Percentiles rank a stretch among this genome's conserved stretches.
phyloP scores from a whole-genome alignment of 2,888 invertebrate species.

The Gandaritis pyraliata region DNA sequence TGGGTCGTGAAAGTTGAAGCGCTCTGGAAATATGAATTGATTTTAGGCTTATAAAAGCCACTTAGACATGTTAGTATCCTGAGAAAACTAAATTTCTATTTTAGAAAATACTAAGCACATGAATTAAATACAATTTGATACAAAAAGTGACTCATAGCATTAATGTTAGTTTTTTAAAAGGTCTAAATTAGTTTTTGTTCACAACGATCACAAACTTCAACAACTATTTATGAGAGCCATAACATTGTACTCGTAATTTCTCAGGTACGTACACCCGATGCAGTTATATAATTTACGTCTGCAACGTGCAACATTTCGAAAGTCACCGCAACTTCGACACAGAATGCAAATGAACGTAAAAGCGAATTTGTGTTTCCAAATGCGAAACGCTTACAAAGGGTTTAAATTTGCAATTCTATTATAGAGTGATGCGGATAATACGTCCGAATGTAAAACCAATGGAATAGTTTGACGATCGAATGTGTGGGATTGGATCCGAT shows the following conservation, averaged over 20 bases:
- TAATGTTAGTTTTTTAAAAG: too few relatives aligned
- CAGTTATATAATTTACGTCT: slow-evolving; percentile 29
- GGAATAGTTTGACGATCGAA: slow-evolving; percentile 60
- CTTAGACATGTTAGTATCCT: not conserved
- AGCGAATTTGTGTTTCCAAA: slow-evolving; percentile 82
- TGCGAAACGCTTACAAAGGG: slow-evolving; percentile 81
- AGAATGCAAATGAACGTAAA: slow-evolving; percentile 81
- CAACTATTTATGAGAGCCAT: too few relatives aligned
- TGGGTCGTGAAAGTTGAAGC: slow-evolving; percentile 25
- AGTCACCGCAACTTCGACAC: slow-evolving; percentile 71
- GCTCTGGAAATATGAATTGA: slow-evolving; percentile 27
- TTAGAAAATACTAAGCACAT: too few relatives aligned
- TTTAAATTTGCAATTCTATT: slow-evolving; percentile 84
- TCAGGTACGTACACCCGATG: not conserved
- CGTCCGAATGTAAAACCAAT: slow-evolving; percentile 72
- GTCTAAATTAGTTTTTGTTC: too few relatives aligned
- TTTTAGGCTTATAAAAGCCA: slow-evolving; percentile 20
- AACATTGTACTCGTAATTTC: too few relatives aligned
- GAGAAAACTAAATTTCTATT: too few relatives aligned
- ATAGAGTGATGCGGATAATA: slow-evolving; percentile 78
- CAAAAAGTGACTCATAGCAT: too few relatives aligned
- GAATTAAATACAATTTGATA: too few relatives aligned
- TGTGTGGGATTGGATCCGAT: slow-evolving; percentile 41
- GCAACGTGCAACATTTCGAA: slow-evolving; percentile 60
- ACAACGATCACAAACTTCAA: too few relatives aligned